These are phyloP conservation scores for Hippocampus mohnikei DNA, from an alignment of 2,113 vertebrate species.

Conservation along the genomic window DNA sequence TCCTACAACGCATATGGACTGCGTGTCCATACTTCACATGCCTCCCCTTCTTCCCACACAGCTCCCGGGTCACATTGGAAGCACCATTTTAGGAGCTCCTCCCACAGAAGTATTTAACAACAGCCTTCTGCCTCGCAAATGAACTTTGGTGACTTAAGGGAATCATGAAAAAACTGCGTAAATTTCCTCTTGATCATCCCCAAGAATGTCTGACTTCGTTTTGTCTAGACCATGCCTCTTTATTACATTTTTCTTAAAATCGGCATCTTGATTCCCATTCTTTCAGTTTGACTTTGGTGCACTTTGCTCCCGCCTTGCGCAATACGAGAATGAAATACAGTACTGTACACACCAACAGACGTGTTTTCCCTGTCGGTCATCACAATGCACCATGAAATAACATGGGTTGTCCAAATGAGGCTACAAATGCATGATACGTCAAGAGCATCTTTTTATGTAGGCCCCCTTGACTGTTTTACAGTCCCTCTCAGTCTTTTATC, in stretches of 20 bases:
- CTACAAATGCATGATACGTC: neutral
- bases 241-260: neutral
- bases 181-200: conserved; percentile 1
- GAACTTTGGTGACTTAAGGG: conserved; percentile 10
- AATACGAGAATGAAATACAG: neutral
- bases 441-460: neutral
- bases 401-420: neutral
- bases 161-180: neutral
- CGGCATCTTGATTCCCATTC: neutral
- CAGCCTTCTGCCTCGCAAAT: conserved; percentile 5
- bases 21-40: neutral
- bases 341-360: neutral
- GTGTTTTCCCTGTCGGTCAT: neutral
- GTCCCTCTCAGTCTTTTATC: neutral
- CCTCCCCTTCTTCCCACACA: neutral
- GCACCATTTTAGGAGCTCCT: conserved; percentile 61
- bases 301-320: neutral
- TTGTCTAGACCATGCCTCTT: neutral
- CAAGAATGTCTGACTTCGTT: conserved; percentile 3
- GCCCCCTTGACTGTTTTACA: conserved; percentile 1
- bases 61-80: conserved; percentile 27
- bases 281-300: neutral
- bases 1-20: neutral
- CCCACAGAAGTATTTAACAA: conserved; percentile 41
- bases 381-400: neutral